Base-by-base conservation (phyloP, 2,888 invertebrate species). In the Eupeodes luniger region DNA sequence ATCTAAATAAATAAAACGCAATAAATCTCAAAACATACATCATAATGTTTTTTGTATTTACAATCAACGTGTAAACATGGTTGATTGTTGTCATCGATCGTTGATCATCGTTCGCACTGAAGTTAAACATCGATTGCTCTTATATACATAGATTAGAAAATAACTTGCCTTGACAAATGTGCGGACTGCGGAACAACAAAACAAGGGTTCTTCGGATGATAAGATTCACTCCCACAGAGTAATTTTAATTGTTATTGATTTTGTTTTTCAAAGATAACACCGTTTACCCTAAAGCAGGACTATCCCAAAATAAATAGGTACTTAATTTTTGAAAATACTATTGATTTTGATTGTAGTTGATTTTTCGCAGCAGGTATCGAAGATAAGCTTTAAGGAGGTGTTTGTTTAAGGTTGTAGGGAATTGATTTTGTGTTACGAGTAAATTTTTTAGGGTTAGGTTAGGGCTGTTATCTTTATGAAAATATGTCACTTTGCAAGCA, bases 21-120 rank as follows among this genome's bases (percentile, higher is more conserved):
- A 59, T 59, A 36, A 59, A 59, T 59, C 59, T 59, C 34, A 59
- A 59, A 59, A 59, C 59, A 59, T n/a, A 59, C 59, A 59, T 59
- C 14, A 36, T 59, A 34, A 27, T 19, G 40, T 40, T 5, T 40
- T 40, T 7, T 40, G 5, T 40, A 40, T 34, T 14, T 59, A 59
- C 34, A 59, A 59, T 59, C 34, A 59, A 14, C 34, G 4, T 59
- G 59, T 59, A 59, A 59, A 59, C 59, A 59, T 59, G 34, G 34
- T 12, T 59, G 12, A 57, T 27, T 19, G 57, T 14, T 14, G 27
- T 19, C 4, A 19, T 19, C 5, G 34, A 27, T 40, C 40, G 9
- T 40, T 40, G 40, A 5, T 40, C 27, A 27, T 27, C 27, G 40
- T 40, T 59, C 9, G 36, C 34, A 36, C 14, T 14, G 34, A 36